Base-by-base conservation (phyloP, 2,797 vertebrate genomes). In the Adelosebastes latens region DNA sequence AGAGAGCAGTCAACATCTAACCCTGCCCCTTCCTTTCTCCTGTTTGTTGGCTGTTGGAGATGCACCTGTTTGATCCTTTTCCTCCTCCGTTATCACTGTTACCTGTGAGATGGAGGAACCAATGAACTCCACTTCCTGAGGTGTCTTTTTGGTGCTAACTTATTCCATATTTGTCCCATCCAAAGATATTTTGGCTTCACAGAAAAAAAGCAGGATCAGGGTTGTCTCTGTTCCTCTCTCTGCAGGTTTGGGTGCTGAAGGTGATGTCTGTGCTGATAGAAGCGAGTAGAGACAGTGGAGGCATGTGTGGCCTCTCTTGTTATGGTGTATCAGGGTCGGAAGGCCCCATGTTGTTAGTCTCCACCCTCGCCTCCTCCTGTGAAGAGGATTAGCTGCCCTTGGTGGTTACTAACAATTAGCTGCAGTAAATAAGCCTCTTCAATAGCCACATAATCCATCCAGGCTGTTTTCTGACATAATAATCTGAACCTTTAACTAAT, bases 301-400 rank as follows among this genome's bases (percentile, higher is more conserved):
- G 55, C 27, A 4, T 46, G 39, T 52, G 68, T 58, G 76, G 78
- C 78, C 85, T 34, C 36, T 86, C 63, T 46, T 83, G 62, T 86
- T 75, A 25, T 81, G 60, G 49, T 77, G 80, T 76, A 18, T 77
- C 52, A 61, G 84, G 77, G 82, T 81, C 66, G 76, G 77, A 59
- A 39, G 72, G 76, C 75, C 75, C 73, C 83, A 65, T 75, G 67
- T 77, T 79, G 46, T 75, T 78, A 81, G 71, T 83, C 83, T 83
- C 79, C 86, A 77, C 79, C 87, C 80, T 83, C 53, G 36, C 32
- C 62, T 59, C 77, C 62, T 82, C 60, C 80, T 79, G 79, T 79
- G 69, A 84, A 81, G 84, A 80, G 92, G 91, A 94, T 96, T 94
- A 94, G 70, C 78, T 24, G 65, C 80, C 68, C 67, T 75, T 62